Evolutionary conservation across 1,140 invertebrate species (phyloP), one percentile per base, ranked within the genome.

Genomic region (Bombus confusus): DNA sequence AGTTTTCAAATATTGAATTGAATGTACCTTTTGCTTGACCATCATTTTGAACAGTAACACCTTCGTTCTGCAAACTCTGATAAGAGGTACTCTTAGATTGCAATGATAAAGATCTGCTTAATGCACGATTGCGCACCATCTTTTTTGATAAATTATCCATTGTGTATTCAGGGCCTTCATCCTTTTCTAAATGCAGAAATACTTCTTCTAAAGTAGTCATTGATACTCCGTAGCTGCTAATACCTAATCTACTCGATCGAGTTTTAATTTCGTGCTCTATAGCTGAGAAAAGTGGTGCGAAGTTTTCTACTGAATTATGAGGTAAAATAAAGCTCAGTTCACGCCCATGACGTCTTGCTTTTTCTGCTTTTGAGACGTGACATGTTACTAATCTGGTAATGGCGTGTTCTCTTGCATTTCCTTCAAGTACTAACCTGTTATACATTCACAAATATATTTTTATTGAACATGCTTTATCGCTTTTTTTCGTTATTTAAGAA

Each of bases 161-260:
- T 12, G 95, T 95, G 78, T 94, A 95, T 77, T 96, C 97, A 0
- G 96, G 95, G 68, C 97, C 97, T 62, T 96, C 97, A 82, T 97
- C 96, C 71, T 97, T 96, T 93, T 97, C 97, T 72, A 98, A 91
- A 90, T 97, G 97, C 62, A 98, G 95, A 72, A 97, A 97, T 39
- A 96, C 98, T 93, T 99, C 98, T 94, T 99, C 98, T 80, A 99
- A 94, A 0, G 98, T 98, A 28, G 98, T 99, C 97, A 99, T 98
- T 41, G 98, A 98, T 1, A 99, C 97, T 0, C 98, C 98, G 93
- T 98, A 99, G 92, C 97, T 98, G 84, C 96, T 97, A 77, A 99
- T 97, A 37, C 97, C 97, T 28, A 97, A 93, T 80, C 96, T 94
- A 62, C 95, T 96, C 12, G 95, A 94, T 88, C 96, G 96, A n/a